Percentiles rank a stretch among this genome's conserved stretches.
Conservation (phyloP, 2,888 invertebrate genomes). For the Drosophila merina region DNA sequence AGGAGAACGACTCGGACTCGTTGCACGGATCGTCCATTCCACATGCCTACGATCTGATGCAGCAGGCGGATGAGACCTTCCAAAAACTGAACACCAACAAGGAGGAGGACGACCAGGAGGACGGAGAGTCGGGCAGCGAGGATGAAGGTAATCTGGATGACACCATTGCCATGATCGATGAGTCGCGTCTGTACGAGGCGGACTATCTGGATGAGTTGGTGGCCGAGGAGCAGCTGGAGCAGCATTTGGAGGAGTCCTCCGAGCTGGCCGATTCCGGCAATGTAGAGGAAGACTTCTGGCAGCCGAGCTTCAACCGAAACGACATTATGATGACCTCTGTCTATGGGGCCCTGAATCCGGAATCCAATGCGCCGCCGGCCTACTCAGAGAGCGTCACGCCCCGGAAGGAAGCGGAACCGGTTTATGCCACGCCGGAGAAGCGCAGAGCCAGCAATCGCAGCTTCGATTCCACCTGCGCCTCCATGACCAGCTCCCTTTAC, state of each 20-base stretch:
- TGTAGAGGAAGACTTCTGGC: conserved; percentile 73
- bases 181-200: conserved; percentile 79
- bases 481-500: conserved; percentile 80
- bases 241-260: conserved; percentile 19
- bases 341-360: conserved; percentile 82
- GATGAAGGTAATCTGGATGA: conserved; percentile 56
- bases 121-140: conserved; percentile 21
- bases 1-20: conserved; percentile 83
- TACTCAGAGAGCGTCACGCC: conserved; percentile 47
- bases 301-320: conserved; percentile 64
- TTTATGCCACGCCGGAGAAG: conserved; percentile 82
- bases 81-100: conserved; percentile 68
- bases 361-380: conserved; percentile 41
- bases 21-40: conserved; percentile 82
- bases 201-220: conserved; percentile 82
- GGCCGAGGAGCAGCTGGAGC: conserved; percentile 52
- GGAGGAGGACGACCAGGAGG: conserved; percentile 17
- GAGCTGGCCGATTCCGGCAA: conserved; percentile 64
- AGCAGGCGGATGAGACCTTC: conserved; percentile 81
- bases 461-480: conserved; percentile 81
- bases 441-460: conserved; percentile 79
- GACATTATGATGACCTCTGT: conserved; percentile 84
- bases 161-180: conserved; percentile 82
- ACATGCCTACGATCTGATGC: conserved; percentile 80
- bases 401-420: conserved; percentile 64